Evolutionary conservation across 2,113 vertebrate genomes (phyloP).

Genomic region (Cygnus buccinator): DNA sequence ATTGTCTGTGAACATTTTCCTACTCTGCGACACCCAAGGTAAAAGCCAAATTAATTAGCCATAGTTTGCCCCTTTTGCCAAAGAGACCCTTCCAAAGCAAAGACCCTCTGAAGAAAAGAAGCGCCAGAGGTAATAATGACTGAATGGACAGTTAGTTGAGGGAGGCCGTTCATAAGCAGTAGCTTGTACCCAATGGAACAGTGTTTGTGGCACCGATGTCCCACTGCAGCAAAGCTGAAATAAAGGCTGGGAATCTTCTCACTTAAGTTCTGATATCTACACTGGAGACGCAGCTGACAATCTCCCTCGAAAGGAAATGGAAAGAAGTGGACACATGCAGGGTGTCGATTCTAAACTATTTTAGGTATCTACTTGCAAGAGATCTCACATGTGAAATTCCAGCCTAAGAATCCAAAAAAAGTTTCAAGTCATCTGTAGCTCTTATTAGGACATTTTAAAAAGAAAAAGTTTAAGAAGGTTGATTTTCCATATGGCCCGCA

Average conservation of each 20-base stretch:
- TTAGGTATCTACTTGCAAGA: neutral
- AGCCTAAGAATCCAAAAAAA: neutral
- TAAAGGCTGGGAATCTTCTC: neutral
- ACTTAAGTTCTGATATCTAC: neutral
- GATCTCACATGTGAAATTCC: neutral
- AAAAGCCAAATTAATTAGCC: neutral
- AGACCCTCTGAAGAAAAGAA: too few species aligned
- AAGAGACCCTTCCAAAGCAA: neutral
- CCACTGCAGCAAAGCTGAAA: neutral
- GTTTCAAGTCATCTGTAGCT: neutral
- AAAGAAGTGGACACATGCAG: neutral
- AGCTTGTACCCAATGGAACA: neutral
- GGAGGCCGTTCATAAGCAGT: neutral
- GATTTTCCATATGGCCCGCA: neutral
- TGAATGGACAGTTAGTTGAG: neutral
- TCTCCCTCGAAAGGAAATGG: neutral
- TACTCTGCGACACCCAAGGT: neutral
- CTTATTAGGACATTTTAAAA: neutral
- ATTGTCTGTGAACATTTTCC: neutral
- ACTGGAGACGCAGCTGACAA: neutral
- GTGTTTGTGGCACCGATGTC: neutral
- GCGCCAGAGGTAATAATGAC: neutral
- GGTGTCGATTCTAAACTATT: neutral
- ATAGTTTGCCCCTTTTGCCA: rapidly evolving
- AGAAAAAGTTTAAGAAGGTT: neutral